Conservation (phyloP, 2,113 vertebrate genomes). For the Rhegmatorhina hoffmannsi region DNA sequence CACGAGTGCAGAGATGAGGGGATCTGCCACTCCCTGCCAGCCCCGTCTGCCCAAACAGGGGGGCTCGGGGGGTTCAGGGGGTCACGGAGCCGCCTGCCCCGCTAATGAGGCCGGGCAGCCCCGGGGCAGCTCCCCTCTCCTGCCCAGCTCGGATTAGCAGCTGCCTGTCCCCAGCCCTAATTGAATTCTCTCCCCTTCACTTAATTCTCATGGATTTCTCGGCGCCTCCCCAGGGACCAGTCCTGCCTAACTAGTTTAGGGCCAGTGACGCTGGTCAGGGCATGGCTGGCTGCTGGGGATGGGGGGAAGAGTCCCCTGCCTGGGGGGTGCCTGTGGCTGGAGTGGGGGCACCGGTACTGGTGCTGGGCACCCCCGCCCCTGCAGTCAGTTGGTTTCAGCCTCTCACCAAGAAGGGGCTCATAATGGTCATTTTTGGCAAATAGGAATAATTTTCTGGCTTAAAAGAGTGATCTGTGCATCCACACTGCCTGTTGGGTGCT, state of each 20-base stretch:
- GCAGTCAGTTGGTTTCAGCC: accelerated
- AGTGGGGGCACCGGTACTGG: accelerated
- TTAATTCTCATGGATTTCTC: slow-evolving; percentile 68
- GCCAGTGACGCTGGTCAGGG: neutral
- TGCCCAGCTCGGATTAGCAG: slow-evolving; percentile 42
- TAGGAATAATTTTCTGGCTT: neutral
- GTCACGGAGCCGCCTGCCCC: slow-evolving; percentile 27
- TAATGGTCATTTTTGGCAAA: neutral
- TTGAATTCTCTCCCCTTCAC: slow-evolving; percentile 69
- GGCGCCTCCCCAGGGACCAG: slow-evolving; percentile 15
- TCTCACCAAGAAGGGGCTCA: accelerated
- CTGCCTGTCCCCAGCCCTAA: slow-evolving; percentile 58
- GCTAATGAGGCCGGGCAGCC: slow-evolving; percentile 55
- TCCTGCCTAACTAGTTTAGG: slow-evolving; percentile 64
- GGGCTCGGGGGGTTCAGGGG: slow-evolving; percentile 5
- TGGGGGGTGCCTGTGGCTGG: accelerated
- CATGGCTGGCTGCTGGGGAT: neutral
- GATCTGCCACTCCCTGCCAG: neutral
- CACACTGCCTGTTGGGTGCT: neutral
- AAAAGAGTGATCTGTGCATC: neutral
- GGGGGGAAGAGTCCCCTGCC: neutral
- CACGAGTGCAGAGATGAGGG: neutral
- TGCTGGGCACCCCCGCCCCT: neutral
- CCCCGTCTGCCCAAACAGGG: neutral
- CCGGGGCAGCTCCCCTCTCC: slow-evolving; percentile 14